Conservation (phyloP, 2,113 vertebrate species). For the Danio rerio region DNA sequence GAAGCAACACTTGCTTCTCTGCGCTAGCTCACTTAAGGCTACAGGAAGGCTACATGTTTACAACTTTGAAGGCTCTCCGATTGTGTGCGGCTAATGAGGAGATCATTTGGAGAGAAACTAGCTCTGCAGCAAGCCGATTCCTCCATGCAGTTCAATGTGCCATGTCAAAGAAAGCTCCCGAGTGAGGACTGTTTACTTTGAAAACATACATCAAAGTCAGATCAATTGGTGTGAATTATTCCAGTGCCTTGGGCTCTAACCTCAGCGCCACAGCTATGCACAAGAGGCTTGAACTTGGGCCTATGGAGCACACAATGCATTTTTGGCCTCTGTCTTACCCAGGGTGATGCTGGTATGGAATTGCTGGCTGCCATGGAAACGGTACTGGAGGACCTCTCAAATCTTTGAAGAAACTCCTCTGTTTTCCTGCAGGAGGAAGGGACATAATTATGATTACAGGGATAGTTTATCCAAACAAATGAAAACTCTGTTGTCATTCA, state of each 20-base stretch:
- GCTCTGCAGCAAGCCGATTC: constrained; percentile 14
- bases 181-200: constrained; percentile 63
- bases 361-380: constrained; percentile 53
- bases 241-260: constrained; percentile 51
- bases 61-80: constrained; percentile 42
- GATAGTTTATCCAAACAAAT: neutral
- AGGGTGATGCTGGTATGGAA: constrained; percentile 61
- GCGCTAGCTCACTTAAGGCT: constrained; percentile 57
- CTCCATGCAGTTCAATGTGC: constrained; percentile 40
- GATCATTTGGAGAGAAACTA: constrained; percentile 53
- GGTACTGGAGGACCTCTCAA: constrained; percentile 48
- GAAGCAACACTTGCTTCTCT: constrained; percentile 49
- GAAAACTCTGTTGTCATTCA: neutral
- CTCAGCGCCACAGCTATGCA: constrained; percentile 63
- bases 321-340: constrained; percentile 64
- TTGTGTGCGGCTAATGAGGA: constrained; percentile 56
- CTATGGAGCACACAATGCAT: constrained; percentile 44
- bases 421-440: constrained; percentile 58
- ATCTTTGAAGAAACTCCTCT: constrained; percentile 62
- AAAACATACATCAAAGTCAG: constrained; percentile 66
- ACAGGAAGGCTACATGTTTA: constrained; percentile 54
- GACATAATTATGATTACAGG: neutral
- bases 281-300: constrained; percentile 52
- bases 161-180: constrained; percentile 50
- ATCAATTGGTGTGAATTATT: constrained; percentile 63